phyloP scores from a whole-genome alignment of 2,888 invertebrate species.

The Neoitamus cyanurus region DNA sequence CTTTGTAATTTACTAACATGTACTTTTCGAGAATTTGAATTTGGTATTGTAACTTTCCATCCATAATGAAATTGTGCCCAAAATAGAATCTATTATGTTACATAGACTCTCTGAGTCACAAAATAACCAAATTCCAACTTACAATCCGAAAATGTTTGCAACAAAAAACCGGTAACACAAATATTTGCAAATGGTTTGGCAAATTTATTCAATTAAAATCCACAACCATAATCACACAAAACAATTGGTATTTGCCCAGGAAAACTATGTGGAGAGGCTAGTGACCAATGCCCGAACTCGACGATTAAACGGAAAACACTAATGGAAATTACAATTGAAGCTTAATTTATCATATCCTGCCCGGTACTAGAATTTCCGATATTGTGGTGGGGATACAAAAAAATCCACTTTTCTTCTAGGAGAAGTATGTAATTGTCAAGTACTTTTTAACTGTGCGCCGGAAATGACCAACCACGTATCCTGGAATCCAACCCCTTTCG shows the following conservation, averaged over 20 bases:
- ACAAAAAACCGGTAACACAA: not conserved
- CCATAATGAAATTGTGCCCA: not conserved
- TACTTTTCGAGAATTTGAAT: not conserved
- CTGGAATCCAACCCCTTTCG: constrained; percentile 11
- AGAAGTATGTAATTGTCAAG: constrained; percentile 17
- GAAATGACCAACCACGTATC: constrained; percentile 45
- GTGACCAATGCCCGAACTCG: not conserved
- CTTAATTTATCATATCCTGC: constrained; percentile 50
- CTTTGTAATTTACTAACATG: not conserved
- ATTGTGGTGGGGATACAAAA: constrained; percentile 38
- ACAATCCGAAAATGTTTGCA: not conserved
- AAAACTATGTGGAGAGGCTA: not conserved
- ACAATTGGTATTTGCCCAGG: not conserved
- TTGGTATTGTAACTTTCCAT: not conserved
- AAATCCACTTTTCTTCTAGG: not conserved
- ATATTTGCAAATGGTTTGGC: not conserved
- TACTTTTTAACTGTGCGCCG: constrained; percentile 40
- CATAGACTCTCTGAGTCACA: not conserved
- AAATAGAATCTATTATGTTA: not conserved
- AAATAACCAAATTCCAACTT: not conserved
- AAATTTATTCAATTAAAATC: not conserved
- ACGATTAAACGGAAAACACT: constrained; percentile 26
- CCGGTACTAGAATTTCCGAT: not conserved
- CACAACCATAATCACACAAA: not conserved
- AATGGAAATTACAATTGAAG: constrained; percentile 50